Conservation (phyloP, 2,888 invertebrate species). For the Nudaria mundana region DNA sequence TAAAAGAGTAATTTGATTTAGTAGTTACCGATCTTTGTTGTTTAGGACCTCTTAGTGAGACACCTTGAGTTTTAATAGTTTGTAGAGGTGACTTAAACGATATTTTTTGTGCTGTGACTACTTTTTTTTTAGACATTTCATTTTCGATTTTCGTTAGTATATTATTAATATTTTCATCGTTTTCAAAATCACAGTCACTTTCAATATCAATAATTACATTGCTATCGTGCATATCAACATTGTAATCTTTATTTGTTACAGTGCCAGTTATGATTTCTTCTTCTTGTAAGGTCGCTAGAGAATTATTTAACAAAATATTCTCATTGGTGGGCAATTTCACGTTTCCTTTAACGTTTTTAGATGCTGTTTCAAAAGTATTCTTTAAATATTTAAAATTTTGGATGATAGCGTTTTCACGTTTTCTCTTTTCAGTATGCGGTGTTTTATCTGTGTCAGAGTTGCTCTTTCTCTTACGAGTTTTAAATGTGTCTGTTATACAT, state of each 20-base stretch:
- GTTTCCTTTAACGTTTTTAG: constrained; percentile 39
- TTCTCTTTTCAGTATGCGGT: constrained; percentile 61
- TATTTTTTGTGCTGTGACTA: background rate
- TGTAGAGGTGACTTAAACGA: background rate
- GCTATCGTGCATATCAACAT: constrained; percentile 23
- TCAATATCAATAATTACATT: constrained; percentile 26
- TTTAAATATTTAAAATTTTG: constrained; percentile 54
- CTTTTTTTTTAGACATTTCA: constrained; percentile 46
- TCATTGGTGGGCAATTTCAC: background rate
- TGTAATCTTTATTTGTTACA: constrained; percentile 21
- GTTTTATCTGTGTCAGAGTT: constrained; percentile 31
- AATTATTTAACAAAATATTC: background rate
- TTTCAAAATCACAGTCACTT: constrained; percentile 40
- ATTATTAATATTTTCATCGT: constrained; percentile 46
- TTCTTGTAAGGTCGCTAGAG: background rate
- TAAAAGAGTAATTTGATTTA: constrained; percentile 54
- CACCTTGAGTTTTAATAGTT: background rate
- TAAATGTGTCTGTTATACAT: constrained; percentile 45
- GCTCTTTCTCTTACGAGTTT: constrained; percentile 57
- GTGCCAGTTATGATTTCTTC: background rate
- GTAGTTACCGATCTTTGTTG: constrained; percentile 19
- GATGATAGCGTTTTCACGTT: constrained; percentile 50
- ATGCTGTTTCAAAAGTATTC: constrained; percentile 48
- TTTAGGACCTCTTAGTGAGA: constrained; percentile 2
- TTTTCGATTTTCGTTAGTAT: constrained; percentile 61